phyloP scores from a whole-genome alignment of 2,113 vertebrate genomes.

The Corydoras maculifer region DNA sequence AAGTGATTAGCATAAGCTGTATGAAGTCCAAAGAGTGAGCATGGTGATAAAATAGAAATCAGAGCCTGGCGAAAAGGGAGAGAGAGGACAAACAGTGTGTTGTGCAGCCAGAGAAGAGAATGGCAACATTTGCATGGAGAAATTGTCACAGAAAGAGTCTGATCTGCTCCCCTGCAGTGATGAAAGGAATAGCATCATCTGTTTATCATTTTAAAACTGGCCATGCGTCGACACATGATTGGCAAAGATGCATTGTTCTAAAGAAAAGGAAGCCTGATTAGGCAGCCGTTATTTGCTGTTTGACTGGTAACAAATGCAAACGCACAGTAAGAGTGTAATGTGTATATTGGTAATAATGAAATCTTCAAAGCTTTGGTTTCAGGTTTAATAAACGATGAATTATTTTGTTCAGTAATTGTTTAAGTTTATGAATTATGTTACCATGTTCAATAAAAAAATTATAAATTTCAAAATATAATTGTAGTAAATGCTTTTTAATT shows the following conservation, averaged over 20 bases:
- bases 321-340: too few species aligned
- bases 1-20: conserved; percentile 49
- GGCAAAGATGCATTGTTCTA: conserved; percentile 30
- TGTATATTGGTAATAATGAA: too few species aligned
- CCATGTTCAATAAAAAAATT: too few species aligned
- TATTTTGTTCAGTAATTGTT: too few species aligned
- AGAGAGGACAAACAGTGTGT: conserved; percentile 36
- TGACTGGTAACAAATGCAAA: neutral
- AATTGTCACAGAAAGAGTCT: conserved; percentile 34
- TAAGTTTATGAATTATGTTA: too few species aligned
- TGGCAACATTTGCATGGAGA: conserved; percentile 29
- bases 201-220: conserved; percentile 38
- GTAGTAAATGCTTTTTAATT: too few species aligned
- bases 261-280: conserved; percentile 32
- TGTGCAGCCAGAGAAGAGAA: conserved; percentile 33
- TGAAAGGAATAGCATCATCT: conserved; percentile 32
- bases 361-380: too few species aligned
- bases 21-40: conserved; percentile 38
- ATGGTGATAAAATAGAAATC: conserved; percentile 34
- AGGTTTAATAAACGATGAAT: too few species aligned
- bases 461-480: too few species aligned
- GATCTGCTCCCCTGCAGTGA: conserved; percentile 34
- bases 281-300: conserved; percentile 1
- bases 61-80: conserved; percentile 20
- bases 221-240: conserved; percentile 36